phyloP scores from a whole-genome alignment of 1,140 invertebrate genomes.

The Papilio helenus region DNA sequence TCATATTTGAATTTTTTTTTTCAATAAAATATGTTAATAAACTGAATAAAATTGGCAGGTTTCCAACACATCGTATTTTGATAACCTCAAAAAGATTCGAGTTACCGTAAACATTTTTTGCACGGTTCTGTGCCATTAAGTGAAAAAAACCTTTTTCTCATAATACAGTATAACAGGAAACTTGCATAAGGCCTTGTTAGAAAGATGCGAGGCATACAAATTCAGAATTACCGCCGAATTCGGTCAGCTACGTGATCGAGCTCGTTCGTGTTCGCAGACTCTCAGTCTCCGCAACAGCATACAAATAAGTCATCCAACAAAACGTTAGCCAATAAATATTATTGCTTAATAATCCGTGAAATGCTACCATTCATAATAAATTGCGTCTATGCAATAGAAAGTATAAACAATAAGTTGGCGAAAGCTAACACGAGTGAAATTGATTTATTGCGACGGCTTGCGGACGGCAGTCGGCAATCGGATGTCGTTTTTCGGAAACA shows the following conservation, averaged over 20 bases:
- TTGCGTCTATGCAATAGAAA: slow-evolving; percentile 71
- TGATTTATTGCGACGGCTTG: slow-evolving; percentile 69
- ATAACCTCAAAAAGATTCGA: not conserved
- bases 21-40: not conserved
- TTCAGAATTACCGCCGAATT: slow-evolving; percentile 29
- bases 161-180: slow-evolving; percentile 12
- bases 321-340: slow-evolving; percentile 53
- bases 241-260: slow-evolving; percentile 33
- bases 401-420: slow-evolving; percentile 80
- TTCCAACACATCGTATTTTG: not conserved
- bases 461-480: slow-evolving; percentile 55
- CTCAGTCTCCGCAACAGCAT: slow-evolving; percentile 15
- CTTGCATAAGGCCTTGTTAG: slow-evolving; percentile 33
- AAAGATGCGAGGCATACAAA: slow-evolving; percentile 25
- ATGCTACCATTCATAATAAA: slow-evolving; percentile 70
- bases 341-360: slow-evolving; percentile 62
- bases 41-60: not conserved
- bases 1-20: not conserved
- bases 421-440: slow-evolving; percentile 79
- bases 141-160: slow-evolving; percentile 1
- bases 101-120: not conserved
- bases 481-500: slow-evolving; percentile 76
- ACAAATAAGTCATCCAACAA: slow-evolving; percentile 38
- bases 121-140: not conserved
- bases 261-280: slow-evolving; percentile 12